Base-by-base conservation (phyloP, 1,140 invertebrate species). In the Ceratoteleas bidentatus region DNA sequence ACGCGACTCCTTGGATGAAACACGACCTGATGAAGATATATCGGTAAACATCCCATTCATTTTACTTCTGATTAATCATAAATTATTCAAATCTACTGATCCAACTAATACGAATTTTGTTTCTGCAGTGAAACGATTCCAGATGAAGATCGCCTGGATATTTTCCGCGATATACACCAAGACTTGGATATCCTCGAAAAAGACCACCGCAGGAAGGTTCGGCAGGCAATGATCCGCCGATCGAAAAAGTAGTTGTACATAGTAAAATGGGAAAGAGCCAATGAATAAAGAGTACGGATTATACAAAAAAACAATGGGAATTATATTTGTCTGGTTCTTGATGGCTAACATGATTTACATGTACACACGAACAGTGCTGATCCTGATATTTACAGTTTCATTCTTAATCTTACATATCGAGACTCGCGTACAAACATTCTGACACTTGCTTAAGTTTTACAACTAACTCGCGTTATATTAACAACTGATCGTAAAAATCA, bases 21-120 rank as follows among this genome's bases (percentile, higher is more conserved):
- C 98, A 95, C 92, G 98, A 99, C 91, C 92, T 99, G 43, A 98
- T 99, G 97, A 97, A 97, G 90, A 93, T 95, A 58, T 99, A 99
- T 87, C 95, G 97, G 94, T 95, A 93, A 88, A 8, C 64, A 45
- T 62, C 4, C 1, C 1, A 24, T 24, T 24, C 8, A 43, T 2
- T 43, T 43, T 43, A 10, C n/a, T 43, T 10, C 0, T 10, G 6
- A 43, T 43, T 43, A 43, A 43, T 43, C n/a, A n/a, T 43, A 10
- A 10, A n/a, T n/a, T n/a, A n/a, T n/a, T 43, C 40, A 43, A n/a
- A 43, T 43, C 8, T 43, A n/a, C n/a, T n/a, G n/a, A n/a, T n/a
- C 3, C 45, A 49, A 49, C 6, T 7, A 13, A 49, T 7, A 54
- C 40, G 53, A 14, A 50, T 58, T n/a, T 53, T 33, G 49, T 56